Percentiles rank a stretch among this genome's conserved stretches.
Evolutionary conservation across 2,113 vertebrate genomes (phyloP).

Genomic region (Cinclus cinclus): DNA sequence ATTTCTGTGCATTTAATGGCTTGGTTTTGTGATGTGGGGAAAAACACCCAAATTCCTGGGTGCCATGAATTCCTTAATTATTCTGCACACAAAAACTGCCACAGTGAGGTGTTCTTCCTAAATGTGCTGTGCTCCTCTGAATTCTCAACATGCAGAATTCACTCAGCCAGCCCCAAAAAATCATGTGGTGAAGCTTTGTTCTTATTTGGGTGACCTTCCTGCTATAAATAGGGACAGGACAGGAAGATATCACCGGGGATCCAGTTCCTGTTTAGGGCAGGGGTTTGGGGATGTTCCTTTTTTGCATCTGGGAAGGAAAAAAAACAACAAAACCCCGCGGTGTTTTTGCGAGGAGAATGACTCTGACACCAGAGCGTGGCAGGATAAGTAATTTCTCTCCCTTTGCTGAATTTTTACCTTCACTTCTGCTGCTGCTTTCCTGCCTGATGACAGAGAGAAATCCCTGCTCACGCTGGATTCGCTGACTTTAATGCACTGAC

Average conservation of each 20-base stretch:
- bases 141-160: neutral
- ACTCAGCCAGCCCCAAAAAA: neutral
- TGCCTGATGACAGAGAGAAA: neutral
- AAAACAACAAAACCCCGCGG: neutral
- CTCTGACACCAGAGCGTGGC: rapidly evolving
- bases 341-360: neutral
- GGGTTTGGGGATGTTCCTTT: constrained; percentile 12
- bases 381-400: neutral
- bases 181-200: neutral
- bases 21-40: neutral
- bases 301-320: neutral
- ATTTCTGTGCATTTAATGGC: neutral
- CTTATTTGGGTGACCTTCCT: constrained; percentile 31
- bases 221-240: constrained; percentile 31
- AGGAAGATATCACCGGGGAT: constrained; percentile 35
- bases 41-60: neutral
- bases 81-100: rapidly evolving
- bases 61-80: rapidly evolving
- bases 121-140: neutral
- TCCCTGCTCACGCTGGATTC: neutral
- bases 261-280: constrained; percentile 43
- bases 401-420: neutral
- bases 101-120: neutral
- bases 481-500: neutral
- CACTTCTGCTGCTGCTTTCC: neutral